Evolutionary conservation across 2,113 vertebrate species (phyloP).

Genomic region (Thunnus maccoyii): DNA sequence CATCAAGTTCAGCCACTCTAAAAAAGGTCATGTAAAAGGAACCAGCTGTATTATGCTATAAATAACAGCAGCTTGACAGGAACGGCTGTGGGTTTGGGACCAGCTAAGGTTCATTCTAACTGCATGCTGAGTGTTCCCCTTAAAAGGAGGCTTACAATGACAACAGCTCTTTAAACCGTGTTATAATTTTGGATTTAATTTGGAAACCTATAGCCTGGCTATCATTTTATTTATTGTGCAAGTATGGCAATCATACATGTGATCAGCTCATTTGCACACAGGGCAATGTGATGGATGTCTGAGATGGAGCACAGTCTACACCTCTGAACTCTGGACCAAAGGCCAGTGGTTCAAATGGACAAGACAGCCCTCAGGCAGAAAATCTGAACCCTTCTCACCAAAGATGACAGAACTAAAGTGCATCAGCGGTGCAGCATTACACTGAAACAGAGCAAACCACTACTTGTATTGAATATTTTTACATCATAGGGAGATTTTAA

Average conservation of each 20-base stretch:
- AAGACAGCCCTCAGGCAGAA: slow-evolving; percentile 57
- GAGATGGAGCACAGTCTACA: slow-evolving; percentile 61
- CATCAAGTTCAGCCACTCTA: slow-evolving; percentile 46
- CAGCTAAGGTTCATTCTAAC: slow-evolving; percentile 42
- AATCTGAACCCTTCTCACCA: slow-evolving; percentile 68
- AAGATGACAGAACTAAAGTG: slow-evolving; percentile 51
- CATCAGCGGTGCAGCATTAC: slow-evolving; percentile 50
- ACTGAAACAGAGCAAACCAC: slow-evolving; percentile 40
- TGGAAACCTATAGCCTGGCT: background rate
- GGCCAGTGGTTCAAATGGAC: slow-evolving; percentile 75
- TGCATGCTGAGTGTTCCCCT: slow-evolving; percentile 11
- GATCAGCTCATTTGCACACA: slow-evolving; percentile 16
- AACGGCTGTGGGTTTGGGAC: slow-evolving; percentile 32
- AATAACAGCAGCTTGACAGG: slow-evolving; percentile 59
- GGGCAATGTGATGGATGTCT: slow-evolving; percentile 35
- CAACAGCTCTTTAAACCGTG: slow-evolving; percentile 16
- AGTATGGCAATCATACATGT: background rate
- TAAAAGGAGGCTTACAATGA: slow-evolving; percentile 3
- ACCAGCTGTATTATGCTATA: slow-evolving; percentile 51
- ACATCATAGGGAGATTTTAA: slow-evolving; percentile 67
- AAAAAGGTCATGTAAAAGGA: slow-evolving; percentile 40
- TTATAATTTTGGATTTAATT: background rate
- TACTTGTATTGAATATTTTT: slow-evolving; percentile 69
- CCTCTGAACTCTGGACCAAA: slow-evolving; percentile 67
- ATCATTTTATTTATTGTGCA: slow-evolving; percentile 4